Base-by-base conservation (phyloP, 2,888 invertebrate genomes). In the Eupithecia exiguata region DNA sequence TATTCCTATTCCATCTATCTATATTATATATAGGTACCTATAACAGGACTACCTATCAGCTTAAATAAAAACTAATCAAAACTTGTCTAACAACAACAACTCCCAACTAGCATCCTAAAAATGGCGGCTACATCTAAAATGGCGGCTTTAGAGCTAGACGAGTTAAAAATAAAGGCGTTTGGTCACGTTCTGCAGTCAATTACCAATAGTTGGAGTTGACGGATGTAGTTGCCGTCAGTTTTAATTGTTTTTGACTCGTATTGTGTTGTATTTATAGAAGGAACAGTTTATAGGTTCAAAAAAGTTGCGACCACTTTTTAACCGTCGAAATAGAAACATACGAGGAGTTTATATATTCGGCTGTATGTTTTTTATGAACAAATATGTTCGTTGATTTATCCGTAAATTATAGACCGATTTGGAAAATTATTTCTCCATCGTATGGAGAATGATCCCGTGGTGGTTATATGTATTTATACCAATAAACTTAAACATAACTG, bases 181-280 rank as follows among this genome's bases (percentile, higher is more conserved):
- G 40, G 43, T 25, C 74, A 67, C 74, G 71, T 71, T 35, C 49
- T 7, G 30, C 69, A 72, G 74, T 75, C 74, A 75, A 75, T 75
- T 75, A 75, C 36, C 62, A 61, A 67, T 68, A 38, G 68, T 62
- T 53, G 18, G 40, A 67, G 71, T 43, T 71, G 71, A 74, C 61
- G 12, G 58, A 61, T 46, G 74, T 74, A 66, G 71, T 65, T 63
- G 6, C 7, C 21, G 65, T 72, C 58, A n/a, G 25, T 73, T 73
- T 73, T 69, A 73, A 73, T 73, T 73, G 72, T 14, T 58, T 58
- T 25, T 58, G 58, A 10, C 14, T 58, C 9, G 49, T 53, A 10
- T 21, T 4, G 21, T 2, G n/a, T 53, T 58, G 12, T 58, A 25
- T 58, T 58, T 25, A 58, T 58, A 58, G 58, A 12, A 25, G 5